Conservation (phyloP, 1,140 invertebrate genomes). For the Varroa destructor region DNA sequence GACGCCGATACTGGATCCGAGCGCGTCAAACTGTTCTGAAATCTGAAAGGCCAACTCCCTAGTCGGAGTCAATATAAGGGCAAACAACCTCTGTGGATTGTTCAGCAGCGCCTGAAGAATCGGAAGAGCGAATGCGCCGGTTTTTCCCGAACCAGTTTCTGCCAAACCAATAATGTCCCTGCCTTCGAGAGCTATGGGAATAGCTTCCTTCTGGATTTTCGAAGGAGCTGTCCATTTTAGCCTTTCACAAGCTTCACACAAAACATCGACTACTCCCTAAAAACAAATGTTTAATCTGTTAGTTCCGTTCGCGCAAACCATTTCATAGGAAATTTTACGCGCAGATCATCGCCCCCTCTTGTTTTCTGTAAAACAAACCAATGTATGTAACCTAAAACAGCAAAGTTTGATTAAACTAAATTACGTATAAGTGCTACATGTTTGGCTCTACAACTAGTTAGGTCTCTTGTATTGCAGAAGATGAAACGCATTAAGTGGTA, state of each 20-base stretch:
- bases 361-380: too few relatives aligned
- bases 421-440: too few relatives aligned
- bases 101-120: slow-evolving; percentile 80
- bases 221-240: slow-evolving; percentile 86
- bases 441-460: too few relatives aligned
- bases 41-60: slow-evolving; percentile 75
- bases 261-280: slow-evolving; percentile 69
- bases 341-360: too few relatives aligned
- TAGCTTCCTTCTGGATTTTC: slow-evolving; percentile 84
- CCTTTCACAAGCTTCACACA: slow-evolving; percentile 77
- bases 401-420: too few relatives aligned
- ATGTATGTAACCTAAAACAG: too few relatives aligned
- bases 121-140: slow-evolving; percentile 88
- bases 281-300: background rate
- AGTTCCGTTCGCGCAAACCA: too few relatives aligned
- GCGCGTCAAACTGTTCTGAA: slow-evolving; percentile 48
- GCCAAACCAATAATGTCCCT: slow-evolving; percentile 91
- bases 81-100: slow-evolving; percentile 83
- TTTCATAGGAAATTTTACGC: too few relatives aligned
- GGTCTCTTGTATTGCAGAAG: too few relatives aligned
- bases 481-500: too few relatives aligned
- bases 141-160: slow-evolving; percentile 96
- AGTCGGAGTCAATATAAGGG: slow-evolving; percentile 84
- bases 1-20: slow-evolving; percentile 64
- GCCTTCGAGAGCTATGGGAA: slow-evolving; percentile 75